Percentiles rank a stretch among this genome's conserved stretches.
Conservation (phyloP, 2,113 vertebrate species). For the Microcebus lehilahytsara region DNA sequence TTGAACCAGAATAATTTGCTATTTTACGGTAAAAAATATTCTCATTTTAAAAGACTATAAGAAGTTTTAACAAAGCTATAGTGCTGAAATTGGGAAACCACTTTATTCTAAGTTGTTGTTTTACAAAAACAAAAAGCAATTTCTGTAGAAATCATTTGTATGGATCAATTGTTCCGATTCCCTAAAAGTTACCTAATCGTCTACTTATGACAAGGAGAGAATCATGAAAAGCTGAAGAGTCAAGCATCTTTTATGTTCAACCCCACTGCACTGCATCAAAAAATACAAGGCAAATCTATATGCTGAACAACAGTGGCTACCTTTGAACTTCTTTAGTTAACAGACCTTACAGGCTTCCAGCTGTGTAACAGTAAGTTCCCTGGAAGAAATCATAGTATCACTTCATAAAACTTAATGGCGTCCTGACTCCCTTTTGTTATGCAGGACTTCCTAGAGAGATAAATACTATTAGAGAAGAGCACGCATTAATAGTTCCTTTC, state of each 20-base stretch:
- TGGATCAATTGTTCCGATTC: background rate
- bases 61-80: background rate
- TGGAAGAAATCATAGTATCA: constrained; percentile 15
- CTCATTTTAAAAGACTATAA: background rate
- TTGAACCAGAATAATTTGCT: constrained; percentile 32
- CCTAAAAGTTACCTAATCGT: background rate
- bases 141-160: background rate
- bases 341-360: constrained; percentile 41
- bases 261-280: background rate
- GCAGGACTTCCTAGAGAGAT: constrained; percentile 34
- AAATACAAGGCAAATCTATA: constrained; percentile 37
- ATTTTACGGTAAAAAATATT: background rate
- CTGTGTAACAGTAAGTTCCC: constrained; percentile 17
- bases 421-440: background rate
- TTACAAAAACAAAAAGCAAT: background rate
- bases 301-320: background rate
- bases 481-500: constrained; percentile 38
- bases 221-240: background rate
- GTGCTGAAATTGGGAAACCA: constrained; percentile 21
- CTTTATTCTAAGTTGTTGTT: background rate
- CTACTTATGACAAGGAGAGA: background rate
- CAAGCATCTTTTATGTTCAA: constrained; percentile 26
- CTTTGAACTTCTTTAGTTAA: constrained; percentile 49
- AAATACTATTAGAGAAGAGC: background rate
- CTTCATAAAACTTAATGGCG: constrained; percentile 42